Evolutionary conservation across 1,140 invertebrate species (phyloP), one percentile per base, ranked within the genome.

Genomic region (Oryctes rhinoceros): DNA sequence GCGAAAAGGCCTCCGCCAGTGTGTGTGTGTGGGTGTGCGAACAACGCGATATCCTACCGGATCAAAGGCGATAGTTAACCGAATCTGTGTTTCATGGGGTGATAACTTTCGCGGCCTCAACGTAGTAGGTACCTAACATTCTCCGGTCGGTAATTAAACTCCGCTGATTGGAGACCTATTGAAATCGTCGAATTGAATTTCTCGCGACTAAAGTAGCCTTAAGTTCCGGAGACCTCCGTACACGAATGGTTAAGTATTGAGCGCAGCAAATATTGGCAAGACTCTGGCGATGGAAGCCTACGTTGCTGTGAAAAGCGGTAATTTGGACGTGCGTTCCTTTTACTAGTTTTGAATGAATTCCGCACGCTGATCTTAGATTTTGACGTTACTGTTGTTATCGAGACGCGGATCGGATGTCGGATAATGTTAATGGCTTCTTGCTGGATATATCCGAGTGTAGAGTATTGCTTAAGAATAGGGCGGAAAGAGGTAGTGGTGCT

Each of bases 31-130:
- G 53, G 1, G 53, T 59, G 53, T 59, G 53, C 53, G 53, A 59
- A 59, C 53, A 59, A 59, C 53, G 15, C 15, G 53, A 59, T 59
- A 59, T 59, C 10, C 53, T n/a, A 59, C 53, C 53, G 53, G 53
- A 59, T 59, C 53, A 59, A 59, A 59, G 53, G 18, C 53, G 53
- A 59, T 59, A 59, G 53, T 59, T 59, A 59, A 59, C 53, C 13
- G 53, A 59, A 59, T 59, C 53, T 59, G 53, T 59, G 53, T 59
- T 59, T 18, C 53, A 59, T 59, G 53, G 53, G 53, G 53, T 59
- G 53, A 59, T 59, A 59, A 59, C 53, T 59, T 59, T 59, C 53
- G 53, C 53, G 53, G 53, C 53, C 53, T 59, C 15, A 15, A 15
- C n/a, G 18, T n/a, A 53, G 24, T 30, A 30, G 24, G 24, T 18